Evolutionary conservation across 2,888 invertebrate genomes (phyloP), one percentile per base, ranked within the genome.

Genomic region (Automeris io): DNA sequence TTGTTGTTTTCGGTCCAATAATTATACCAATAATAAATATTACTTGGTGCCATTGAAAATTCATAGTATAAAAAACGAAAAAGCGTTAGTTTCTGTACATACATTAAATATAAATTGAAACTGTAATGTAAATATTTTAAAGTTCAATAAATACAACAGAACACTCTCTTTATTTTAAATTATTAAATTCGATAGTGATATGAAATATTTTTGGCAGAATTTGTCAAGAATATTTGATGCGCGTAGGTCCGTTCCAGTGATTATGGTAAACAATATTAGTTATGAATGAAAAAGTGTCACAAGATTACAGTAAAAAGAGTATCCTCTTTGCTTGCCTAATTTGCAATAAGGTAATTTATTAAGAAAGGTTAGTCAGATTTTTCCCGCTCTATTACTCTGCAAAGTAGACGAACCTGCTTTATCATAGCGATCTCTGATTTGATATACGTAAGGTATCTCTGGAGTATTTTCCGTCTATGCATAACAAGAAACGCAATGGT

Each of bases 391-490:
- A 47, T 46, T 31, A 46, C 52, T 47, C 47, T 53, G 53, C 44
- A 43, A 38, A 25, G 43, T 45, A 40, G 37, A 34, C 40, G 36
- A 49, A 29, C 54, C 60, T 73, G 73, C 52, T 50, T 40, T 71
- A 73, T 73, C 73, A 59, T 57, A 45, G 46, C 53, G 57, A 70
- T 70, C 69, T 57, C 23, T n/a, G n/a, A n/a, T n/a, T n/a, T n/a
- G n/a, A n/a, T n/a, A n/a, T n/a, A n/a, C n/a, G n/a, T n/a, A n/a
- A n/a, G n/a, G n/a, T n/a, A n/a, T n/a, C n/a, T n/a, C n/a, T n/a
- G n/a, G n/a, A n/a, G n/a, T n/a, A n/a, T n/a, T n/a, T n/a, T n/a
- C n/a, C n/a, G n/a, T n/a, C n/a, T n/a, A n/a, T n/a, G n/a, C n/a
- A n/a, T n/a, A n/a, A n/a, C n/a, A n/a, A n/a, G n/a, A n/a, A n/a